Percentiles rank a stretch among this genome's conserved stretches.
Evolutionary conservation across 2,797 vertebrate species (phyloP).

Genomic region (Pseudocheirus occidentalis): DNA sequence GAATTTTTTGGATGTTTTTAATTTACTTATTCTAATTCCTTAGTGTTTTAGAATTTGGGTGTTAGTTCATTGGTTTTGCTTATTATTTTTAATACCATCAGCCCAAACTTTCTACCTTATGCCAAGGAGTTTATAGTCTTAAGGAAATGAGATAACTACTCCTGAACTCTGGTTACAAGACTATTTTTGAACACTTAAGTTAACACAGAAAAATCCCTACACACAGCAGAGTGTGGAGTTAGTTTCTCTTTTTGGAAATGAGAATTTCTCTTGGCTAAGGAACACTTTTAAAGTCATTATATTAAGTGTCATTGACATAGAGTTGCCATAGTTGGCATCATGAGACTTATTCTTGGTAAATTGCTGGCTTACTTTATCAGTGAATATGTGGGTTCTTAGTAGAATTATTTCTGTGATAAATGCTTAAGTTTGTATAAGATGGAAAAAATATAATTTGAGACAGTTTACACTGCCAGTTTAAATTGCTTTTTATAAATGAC

Average conservation of each 20-base stretch:
- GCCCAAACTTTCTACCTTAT: background rate
- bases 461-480: background rate
- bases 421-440: background rate
- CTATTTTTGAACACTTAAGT: background rate
- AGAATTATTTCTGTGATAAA: background rate
- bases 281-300: background rate
- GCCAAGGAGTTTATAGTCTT: background rate
- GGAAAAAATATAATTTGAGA: background rate
- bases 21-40: background rate
- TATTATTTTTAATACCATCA: background rate
- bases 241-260: background rate
- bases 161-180: background rate
- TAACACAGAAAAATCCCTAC: background rate
- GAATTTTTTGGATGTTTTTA: background rate
- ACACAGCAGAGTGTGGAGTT: background rate
- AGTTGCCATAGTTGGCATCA: background rate
- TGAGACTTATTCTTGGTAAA: background rate
- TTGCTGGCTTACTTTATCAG: background rate
- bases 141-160: background rate
- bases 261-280: background rate
- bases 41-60: background rate
- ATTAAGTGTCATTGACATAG: background rate
- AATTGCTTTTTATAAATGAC: background rate
- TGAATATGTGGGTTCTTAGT: background rate
- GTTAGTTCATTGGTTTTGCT: background rate